Conservation (phyloP, 2,888 invertebrate genomes). For the Anaspis maculata region DNA sequence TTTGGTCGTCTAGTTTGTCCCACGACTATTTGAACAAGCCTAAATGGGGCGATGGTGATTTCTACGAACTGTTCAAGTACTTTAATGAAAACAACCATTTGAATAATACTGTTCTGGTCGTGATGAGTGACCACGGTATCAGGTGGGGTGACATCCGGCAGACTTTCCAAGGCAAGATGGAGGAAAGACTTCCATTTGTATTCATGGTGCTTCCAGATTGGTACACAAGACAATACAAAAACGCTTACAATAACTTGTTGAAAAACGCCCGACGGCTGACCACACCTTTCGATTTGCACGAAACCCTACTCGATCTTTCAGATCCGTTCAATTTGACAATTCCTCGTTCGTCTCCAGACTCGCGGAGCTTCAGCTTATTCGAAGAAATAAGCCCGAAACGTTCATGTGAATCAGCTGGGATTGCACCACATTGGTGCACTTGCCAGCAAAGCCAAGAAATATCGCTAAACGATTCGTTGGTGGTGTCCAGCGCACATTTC, state of each 20-base stretch:
- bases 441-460: constrained; percentile 63
- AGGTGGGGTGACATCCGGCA: constrained; percentile 76
- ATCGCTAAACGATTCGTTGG: constrained; percentile 45
- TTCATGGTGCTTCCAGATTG: constrained; percentile 64
- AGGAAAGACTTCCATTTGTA: constrained; percentile 79
- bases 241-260: constrained; percentile 56
- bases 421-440: constrained; percentile 82
- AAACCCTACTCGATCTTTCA: constrained; percentile 60
- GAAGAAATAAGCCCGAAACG: constrained; percentile 60
- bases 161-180: constrained; percentile 79
- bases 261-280: constrained; percentile 64
- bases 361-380: constrained; percentile 67
- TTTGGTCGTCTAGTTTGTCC: constrained; percentile 76
- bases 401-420: constrained; percentile 68
- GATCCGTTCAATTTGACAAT: constrained; percentile 36
- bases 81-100: constrained; percentile 48
- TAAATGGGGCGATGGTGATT: constrained; percentile 60
- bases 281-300: constrained; percentile 77
- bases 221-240: constrained; percentile 55
- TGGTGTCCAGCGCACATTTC: constrained; percentile 51
- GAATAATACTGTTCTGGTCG: constrained; percentile 58
- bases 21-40: constrained; percentile 81
- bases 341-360: constrained; percentile 16
- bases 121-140: constrained; percentile 85
- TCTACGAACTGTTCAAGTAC: constrained; percentile 50